Evolutionary conservation across 2,888 invertebrate genomes (phyloP).

Genomic region (Dynastes maya): DNA sequence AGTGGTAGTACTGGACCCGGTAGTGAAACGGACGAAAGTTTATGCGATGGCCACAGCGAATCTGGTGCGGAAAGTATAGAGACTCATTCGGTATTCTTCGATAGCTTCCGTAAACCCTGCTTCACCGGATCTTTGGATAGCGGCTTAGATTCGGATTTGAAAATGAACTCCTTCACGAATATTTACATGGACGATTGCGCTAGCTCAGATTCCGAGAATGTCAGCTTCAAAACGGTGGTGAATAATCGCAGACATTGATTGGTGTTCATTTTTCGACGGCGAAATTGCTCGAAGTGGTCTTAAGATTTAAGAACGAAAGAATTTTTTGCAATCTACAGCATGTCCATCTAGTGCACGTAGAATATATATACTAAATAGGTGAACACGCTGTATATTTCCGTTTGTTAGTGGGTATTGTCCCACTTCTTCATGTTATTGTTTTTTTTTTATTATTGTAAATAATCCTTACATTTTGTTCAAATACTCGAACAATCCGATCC

Average conservation of each 20-base stretch:
- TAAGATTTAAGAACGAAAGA: not conserved
- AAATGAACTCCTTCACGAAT: slow-evolving; percentile 56
- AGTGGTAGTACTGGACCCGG: slow-evolving; percentile 58
- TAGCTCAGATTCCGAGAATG: slow-evolving; percentile 70
- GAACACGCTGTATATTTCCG: not conserved
- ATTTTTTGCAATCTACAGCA: not conserved
- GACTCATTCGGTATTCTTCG: slow-evolving; percentile 90
- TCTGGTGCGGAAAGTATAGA: slow-evolving; percentile 91
- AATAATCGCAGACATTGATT: slow-evolving; percentile 36
- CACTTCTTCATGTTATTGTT: not conserved
- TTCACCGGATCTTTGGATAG: slow-evolving; percentile 67
- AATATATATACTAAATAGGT: not conserved
- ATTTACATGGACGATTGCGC: slow-evolving; percentile 61
- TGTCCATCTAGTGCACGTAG: no score
- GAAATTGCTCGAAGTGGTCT: no score
- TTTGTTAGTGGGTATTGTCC: no score
- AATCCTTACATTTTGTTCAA: not conserved
- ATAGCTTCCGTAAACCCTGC: slow-evolving; percentile 76
- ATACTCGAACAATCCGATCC: slow-evolving; percentile 15
- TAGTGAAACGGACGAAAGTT: slow-evolving; percentile 85
- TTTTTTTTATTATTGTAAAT: slow-evolving; percentile 6
- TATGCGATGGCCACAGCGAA: slow-evolving; percentile 86
- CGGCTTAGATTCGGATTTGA: slow-evolving; percentile 64
- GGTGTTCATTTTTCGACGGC: not conserved
- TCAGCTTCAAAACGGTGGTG: slow-evolving; percentile 71